Conservation (phyloP, 2,797 vertebrate genomes). For the Emydoidea blandingii region DNA sequence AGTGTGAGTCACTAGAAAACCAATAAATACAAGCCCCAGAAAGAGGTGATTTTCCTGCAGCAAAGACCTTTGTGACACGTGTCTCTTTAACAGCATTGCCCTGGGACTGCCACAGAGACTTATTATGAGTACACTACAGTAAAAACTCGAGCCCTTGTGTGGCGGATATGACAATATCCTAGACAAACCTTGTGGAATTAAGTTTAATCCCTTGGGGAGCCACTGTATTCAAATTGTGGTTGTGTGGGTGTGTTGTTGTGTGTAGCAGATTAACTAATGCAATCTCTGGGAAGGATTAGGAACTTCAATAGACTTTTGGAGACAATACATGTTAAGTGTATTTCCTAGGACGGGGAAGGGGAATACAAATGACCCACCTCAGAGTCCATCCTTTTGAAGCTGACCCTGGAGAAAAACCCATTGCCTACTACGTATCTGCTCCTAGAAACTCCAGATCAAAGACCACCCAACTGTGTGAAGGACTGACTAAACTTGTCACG, state of each 20-base stretch:
- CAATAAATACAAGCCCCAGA: background rate
- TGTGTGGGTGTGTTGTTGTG: background rate
- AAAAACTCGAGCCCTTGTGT: background rate
- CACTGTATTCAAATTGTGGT: background rate
- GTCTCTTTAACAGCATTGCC: background rate
- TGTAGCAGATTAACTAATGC: background rate
- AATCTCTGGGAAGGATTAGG: background rate
- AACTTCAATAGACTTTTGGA: background rate
- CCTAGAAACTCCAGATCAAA: background rate
- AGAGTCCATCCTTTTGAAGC: background rate
- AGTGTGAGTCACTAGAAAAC: background rate
- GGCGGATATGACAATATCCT: background rate
- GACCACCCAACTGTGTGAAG: background rate
- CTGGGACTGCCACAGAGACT: background rate
- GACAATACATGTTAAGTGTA: background rate
- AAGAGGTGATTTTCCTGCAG: background rate
- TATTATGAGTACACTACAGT: background rate
- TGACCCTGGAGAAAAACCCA: background rate
- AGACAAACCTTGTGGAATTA: background rate
- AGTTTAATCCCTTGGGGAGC: background rate
- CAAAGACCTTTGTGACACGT: background rate
- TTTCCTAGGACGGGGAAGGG: background rate
- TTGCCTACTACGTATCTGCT: background rate
- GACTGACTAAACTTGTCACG: background rate
- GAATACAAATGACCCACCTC: background rate